Evolutionary conservation across 1,140 invertebrate genomes (phyloP).

Genomic region (Nebria ingens): DNA sequence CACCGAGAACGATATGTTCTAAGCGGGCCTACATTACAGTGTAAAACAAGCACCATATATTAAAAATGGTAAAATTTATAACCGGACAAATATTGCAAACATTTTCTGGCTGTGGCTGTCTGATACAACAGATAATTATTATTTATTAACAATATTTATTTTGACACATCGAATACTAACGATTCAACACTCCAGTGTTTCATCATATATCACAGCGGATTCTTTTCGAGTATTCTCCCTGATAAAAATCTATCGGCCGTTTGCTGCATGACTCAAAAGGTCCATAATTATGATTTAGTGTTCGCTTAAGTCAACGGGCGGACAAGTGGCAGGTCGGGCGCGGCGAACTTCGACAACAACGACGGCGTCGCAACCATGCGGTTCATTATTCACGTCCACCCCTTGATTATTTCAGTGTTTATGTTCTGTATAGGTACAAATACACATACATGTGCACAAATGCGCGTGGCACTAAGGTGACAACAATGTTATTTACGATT

Average conservation of each 20-base stretch:
- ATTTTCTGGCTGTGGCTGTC: too few relatives aligned
- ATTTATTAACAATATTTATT: too few relatives aligned
- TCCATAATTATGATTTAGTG: not conserved
- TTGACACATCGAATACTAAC: not conserved
- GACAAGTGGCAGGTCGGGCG: not conserved
- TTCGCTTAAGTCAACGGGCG: not conserved
- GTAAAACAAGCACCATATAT: too few relatives aligned
- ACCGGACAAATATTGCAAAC: too few relatives aligned
- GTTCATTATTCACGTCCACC: not conserved
- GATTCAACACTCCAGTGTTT: not conserved
- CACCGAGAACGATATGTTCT: too few relatives aligned
- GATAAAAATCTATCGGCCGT: not conserved
- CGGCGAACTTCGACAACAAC: not conserved
- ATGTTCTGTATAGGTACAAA: too few relatives aligned
- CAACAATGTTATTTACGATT: too few relatives aligned
- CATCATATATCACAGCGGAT: not conserved
- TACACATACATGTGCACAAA: too few relatives aligned
- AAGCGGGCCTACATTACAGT: too few relatives aligned
- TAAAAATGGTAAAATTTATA: too few relatives aligned
- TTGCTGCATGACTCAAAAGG: not conserved
- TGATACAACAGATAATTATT: not conserved
- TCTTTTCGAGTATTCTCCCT: not conserved
- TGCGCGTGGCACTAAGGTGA: too few relatives aligned
- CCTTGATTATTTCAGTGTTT: too few relatives aligned
- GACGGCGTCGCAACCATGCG: not conserved